Base-by-base conservation (phyloP, 2,888 invertebrate genomes). In the Netelia inedita region DNA sequence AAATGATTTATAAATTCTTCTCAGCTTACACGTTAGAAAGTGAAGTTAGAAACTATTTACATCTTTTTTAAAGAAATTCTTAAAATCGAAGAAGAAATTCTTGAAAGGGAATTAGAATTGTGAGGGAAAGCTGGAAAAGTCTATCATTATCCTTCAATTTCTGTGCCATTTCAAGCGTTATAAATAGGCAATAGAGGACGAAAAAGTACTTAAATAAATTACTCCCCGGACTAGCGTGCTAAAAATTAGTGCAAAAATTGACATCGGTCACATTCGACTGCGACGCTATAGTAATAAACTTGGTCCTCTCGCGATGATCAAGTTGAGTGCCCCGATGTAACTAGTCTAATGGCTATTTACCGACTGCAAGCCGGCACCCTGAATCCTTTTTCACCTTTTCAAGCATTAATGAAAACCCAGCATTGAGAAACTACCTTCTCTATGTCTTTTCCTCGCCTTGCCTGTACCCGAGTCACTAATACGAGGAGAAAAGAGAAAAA, bases 281-380 rank as follows among this genome's bases (percentile, higher is more conserved):
- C n/a, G 3, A 53, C 14, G n/a, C 53, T 53, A 2, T 53, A n/a
- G n/a, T n/a, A 46, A 53, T n/a, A 53, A 14, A 5, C 53, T n/a
- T 53, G n/a, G 14, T n/a, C 2, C 59, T 46, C 19, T 10, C 11
- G 53, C 28, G 59, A 73, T 76, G 21, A 65, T 80, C 41, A 63
- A 71, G 72, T 72, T 19, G 9, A 68, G 59, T 68, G 66, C 61
- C 74, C 74, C 50, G n/a, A 35, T 66, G 59, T 9, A 23, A 68
- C 14, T 50, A 8, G 41, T 41, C 74, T 68, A 81, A 81, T 57
- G 23, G 68, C 59, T 16, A 11, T 28, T 46, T 66, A 50, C 72
- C 66, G 28, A 80, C 41, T 46, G 41, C 75, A 53, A 10, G 53
- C n/a, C 14, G 53, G 14, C 14, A 46, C 46, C 14, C n/a, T n/a